A percentile compares a stretch with the other conserved stretches of the same genome.
These are phyloP conservation scores for Vulpes ferrilata DNA, from an alignment of 2,113 vertebrate species.

Conservation along the genomic window DNA sequence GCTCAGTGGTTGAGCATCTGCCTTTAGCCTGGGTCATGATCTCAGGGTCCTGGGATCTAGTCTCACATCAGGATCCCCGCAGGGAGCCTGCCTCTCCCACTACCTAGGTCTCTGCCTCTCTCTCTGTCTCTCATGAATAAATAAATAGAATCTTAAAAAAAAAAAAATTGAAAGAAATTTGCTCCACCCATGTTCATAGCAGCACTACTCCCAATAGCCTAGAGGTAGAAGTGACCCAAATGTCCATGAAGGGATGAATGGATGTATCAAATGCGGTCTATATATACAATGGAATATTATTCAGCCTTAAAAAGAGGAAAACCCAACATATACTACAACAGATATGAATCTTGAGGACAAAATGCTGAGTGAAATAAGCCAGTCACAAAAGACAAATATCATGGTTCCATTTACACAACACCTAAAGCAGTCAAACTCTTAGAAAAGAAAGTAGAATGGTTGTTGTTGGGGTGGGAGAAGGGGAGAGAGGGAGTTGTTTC, in stretches of 20 bases:
- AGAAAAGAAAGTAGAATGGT: background rate
- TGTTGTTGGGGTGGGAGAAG: background rate
- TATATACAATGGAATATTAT: background rate
- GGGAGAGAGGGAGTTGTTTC: background rate
- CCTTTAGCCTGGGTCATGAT: too few relatives aligned
- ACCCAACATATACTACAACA: background rate
- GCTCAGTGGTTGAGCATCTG: too few relatives aligned
- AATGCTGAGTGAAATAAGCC: background rate
- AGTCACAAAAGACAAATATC: background rate
- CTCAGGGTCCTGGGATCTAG: too few relatives aligned
- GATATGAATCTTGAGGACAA: background rate
- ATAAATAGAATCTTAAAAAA: too few relatives aligned
- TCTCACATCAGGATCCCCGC: too few relatives aligned
- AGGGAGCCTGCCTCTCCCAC: too few relatives aligned
- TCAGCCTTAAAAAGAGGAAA: background rate
- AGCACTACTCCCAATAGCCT: background rate
- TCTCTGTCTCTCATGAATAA: too few relatives aligned
- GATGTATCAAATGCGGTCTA: background rate
- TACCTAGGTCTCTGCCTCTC: too few relatives aligned
- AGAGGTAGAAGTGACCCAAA: background rate
- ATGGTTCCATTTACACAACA: background rate
- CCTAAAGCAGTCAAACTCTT: background rate
- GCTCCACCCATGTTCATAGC: background rate
- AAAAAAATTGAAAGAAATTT: background rate
- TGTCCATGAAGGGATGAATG: background rate